A percentile compares a stretch with the other conserved stretches of the same genome.
Conservation (phyloP, 2,888 invertebrate genomes). For the Mythimna albipuncta region DNA sequence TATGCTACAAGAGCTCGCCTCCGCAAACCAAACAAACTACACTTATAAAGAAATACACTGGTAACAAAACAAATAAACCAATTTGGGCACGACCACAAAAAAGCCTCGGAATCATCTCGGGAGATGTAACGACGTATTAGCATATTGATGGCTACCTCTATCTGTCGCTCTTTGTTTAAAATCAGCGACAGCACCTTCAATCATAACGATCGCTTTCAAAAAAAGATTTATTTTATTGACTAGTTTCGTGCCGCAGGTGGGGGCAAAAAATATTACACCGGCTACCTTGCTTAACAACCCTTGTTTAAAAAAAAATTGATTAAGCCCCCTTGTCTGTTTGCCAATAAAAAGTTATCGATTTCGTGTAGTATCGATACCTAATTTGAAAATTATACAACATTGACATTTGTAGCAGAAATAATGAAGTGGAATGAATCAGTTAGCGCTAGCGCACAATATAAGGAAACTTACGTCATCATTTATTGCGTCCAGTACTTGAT, state of each 20-base stretch:
- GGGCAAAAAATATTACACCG: constrained; percentile 73
- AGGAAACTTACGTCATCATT: constrained; percentile 18
- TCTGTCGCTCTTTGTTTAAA: constrained; percentile 88
- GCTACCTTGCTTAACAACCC: constrained; percentile 60
- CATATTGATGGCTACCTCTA: constrained; percentile 88
- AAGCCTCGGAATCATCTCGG: constrained; percentile 77
- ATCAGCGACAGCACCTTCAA: constrained; percentile 89
- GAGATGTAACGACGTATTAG: constrained; percentile 83
- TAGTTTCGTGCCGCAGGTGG: constrained; percentile 85
- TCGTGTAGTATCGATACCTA: constrained; percentile 37
- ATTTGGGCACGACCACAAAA: constrained; percentile 85
- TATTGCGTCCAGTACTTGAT: constrained; percentile 1
- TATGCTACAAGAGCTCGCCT: constrained; percentile 77
- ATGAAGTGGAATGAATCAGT: constrained; percentile 29
- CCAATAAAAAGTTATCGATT: constrained; percentile 47
- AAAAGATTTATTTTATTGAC: constrained; percentile 81
- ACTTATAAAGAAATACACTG: constrained; percentile 83
- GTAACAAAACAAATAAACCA: constrained; percentile 90
- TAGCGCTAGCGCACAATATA: not conserved
- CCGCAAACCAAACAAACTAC: constrained; percentile 85
- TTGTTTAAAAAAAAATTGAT: constrained; percentile 61
- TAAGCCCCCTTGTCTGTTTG: constrained; percentile 44
- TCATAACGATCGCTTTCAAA: constrained; percentile 86
- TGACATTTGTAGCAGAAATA: constrained; percentile 24
- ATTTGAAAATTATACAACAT: constrained; percentile 43